Percentiles rank a stretch among this genome's conserved stretches.
These are phyloP conservation scores for Rhinophrynus dorsalis DNA, from an alignment of 2,797 vertebrate genomes.

Conservation along the genomic window DNA sequence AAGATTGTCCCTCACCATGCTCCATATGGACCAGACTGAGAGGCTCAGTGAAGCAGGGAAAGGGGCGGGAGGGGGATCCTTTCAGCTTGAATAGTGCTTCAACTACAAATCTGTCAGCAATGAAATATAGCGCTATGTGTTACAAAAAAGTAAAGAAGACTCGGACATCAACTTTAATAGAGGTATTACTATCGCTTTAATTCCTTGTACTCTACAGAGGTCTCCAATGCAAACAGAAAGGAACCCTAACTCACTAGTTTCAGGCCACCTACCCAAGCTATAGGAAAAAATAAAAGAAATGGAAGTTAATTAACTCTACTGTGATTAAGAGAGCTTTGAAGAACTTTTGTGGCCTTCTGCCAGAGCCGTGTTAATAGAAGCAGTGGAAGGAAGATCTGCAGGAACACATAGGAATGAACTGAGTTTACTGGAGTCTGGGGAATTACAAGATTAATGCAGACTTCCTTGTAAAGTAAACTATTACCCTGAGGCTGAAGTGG, in stretches of 20 bases:
- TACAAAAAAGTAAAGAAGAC: no score
- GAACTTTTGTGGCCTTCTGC: constrained; percentile 9
- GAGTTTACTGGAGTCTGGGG: constrained; percentile 27
- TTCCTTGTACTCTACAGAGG: no score
- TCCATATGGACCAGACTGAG: no score
- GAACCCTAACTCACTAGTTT: not conserved
- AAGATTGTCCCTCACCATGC: no score
- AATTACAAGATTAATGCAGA: constrained; percentile 12
- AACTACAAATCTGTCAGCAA: no score
- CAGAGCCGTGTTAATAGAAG: constrained; percentile 26
- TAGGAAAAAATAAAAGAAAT: not conserved
- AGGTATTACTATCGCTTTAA: no score
- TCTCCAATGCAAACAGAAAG: not conserved
- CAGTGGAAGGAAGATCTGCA: not conserved
- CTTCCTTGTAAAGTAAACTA: not conserved
- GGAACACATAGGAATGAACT: not conserved
- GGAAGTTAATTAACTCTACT: not conserved
- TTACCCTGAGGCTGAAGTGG: no score
- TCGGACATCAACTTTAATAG: no score
- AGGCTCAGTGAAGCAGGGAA: no score
- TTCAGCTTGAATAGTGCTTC: no score
- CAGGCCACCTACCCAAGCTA: constrained; percentile 3
- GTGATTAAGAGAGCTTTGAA: not conserved
- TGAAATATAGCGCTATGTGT: no score
- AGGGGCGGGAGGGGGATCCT: no score